Conservation (phyloP, 2,113 vertebrate species). For the Podocnemis expansa region DNA sequence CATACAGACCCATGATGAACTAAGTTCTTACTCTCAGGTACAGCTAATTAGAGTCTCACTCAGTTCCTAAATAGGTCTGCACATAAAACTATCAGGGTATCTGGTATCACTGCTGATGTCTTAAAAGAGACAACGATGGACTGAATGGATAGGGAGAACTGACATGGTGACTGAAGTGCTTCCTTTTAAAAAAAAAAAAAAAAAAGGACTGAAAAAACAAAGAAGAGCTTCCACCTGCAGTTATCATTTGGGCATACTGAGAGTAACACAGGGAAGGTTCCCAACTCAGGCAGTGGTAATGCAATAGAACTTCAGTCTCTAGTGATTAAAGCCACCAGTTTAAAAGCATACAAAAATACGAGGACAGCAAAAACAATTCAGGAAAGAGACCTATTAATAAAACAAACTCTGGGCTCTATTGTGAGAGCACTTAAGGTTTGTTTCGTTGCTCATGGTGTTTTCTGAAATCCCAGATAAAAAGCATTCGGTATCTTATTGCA, state of each 20-base stretch:
- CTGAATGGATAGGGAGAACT: neutral
- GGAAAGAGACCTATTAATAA: neutral
- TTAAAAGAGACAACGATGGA: neutral
- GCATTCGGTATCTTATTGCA: rapidly evolving
- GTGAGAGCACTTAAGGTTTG: neutral
- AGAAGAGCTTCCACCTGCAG: neutral
- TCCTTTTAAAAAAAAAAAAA: neutral
- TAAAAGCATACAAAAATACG: rapidly evolving
- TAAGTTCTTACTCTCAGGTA: neutral
- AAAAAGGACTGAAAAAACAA: neutral
- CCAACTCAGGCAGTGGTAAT: neutral
- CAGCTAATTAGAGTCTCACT: neutral
- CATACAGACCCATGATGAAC: neutral
- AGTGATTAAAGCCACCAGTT: neutral
- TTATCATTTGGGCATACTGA: neutral
- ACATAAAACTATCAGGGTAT: neutral
- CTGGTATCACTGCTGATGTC: neutral
- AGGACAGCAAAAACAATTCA: neutral
- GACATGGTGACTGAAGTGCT: neutral
- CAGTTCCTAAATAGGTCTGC: neutral
- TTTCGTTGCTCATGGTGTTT: neutral
- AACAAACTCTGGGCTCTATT: neutral
- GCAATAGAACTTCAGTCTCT: neutral
- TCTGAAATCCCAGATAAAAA: neutral
- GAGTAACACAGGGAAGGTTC: neutral